Conservation (phyloP, 2,113 vertebrate species). For the Mustela lutreola region DNA sequence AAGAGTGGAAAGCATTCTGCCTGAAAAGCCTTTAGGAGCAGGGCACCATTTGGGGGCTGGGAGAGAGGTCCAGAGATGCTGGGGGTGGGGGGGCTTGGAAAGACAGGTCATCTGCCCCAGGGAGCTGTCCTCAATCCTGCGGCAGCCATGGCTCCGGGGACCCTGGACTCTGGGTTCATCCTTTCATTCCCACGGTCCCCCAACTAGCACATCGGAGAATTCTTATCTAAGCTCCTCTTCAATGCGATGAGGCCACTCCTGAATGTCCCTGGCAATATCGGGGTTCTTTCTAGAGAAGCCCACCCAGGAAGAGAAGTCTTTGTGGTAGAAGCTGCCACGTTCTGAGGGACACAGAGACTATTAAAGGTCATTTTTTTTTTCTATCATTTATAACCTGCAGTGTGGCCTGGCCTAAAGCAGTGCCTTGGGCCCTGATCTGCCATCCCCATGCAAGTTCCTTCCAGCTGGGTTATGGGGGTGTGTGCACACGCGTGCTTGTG, state of each 20-base stretch:
- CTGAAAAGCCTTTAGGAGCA: conserved; percentile 88
- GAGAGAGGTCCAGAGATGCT: not conserved
- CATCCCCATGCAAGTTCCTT: not conserved
- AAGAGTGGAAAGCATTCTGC: conserved; percentile 88
- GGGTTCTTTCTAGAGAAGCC: conserved; percentile 88
- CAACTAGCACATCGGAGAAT: not conserved
- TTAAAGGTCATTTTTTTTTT: not conserved
- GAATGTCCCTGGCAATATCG: conserved; percentile 89
- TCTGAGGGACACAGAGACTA: conserved; percentile 84
- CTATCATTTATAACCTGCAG: not conserved
- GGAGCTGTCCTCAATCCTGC: not conserved
- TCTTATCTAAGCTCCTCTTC: conserved; percentile 92
- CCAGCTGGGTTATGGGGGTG: not conserved
- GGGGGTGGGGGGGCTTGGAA: not conserved
- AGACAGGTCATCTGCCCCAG: not conserved
- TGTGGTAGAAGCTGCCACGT: conserved; percentile 91
- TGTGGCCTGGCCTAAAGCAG: not conserved
- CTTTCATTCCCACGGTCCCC: not conserved
- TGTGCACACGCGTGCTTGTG: not conserved
- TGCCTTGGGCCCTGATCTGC: too few species aligned
- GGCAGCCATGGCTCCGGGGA: not conserved
- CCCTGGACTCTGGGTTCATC: not conserved
- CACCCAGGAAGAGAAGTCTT: conserved; percentile 90
- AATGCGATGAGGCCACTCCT: conserved; percentile 92
- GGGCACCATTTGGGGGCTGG: not conserved